Conservation (phyloP, 2,113 vertebrate genomes). For the Notarius quadriscutis region DNA sequence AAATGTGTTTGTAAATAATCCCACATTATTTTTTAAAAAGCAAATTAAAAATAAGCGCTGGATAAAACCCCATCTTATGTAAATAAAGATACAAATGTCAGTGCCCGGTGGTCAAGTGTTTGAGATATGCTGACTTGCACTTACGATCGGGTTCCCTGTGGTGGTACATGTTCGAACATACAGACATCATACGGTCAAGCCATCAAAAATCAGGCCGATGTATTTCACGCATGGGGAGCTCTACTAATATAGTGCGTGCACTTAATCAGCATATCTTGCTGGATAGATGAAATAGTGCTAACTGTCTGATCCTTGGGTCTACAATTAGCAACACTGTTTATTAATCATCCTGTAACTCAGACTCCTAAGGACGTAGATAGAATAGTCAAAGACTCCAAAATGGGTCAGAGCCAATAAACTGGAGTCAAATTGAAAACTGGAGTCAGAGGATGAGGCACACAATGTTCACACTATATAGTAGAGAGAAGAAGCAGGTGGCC, state of each 20-base stretch:
- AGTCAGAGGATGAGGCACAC: constrained; percentile 6
- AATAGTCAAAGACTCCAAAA: constrained; percentile 11
- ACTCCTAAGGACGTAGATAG: not conserved
- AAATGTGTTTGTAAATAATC: no score
- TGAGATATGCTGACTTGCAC: no score
- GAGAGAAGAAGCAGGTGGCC: constrained; percentile 19
- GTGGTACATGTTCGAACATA: no score
- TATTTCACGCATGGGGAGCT: no score
- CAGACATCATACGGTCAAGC: no score
- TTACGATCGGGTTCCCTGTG: no score
- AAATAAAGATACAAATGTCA: no score
- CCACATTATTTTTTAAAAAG: no score
- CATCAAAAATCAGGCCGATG: no score
- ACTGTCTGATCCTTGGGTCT: not conserved
- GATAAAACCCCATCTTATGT: no score
- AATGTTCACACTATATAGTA: not conserved
- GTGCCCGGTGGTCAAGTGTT: no score
- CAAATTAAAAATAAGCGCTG: no score
- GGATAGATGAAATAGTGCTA: not conserved
- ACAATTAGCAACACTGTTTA: not conserved
- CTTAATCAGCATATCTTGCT: not conserved
- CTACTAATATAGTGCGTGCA: not conserved
- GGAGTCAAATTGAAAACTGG: not conserved
- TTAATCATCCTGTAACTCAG: not conserved
- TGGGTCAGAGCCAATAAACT: constrained; percentile 25